Evolutionary conservation across 2,888 invertebrate species (phyloP).

Genomic region (Pseudococcus viburni): DNA sequence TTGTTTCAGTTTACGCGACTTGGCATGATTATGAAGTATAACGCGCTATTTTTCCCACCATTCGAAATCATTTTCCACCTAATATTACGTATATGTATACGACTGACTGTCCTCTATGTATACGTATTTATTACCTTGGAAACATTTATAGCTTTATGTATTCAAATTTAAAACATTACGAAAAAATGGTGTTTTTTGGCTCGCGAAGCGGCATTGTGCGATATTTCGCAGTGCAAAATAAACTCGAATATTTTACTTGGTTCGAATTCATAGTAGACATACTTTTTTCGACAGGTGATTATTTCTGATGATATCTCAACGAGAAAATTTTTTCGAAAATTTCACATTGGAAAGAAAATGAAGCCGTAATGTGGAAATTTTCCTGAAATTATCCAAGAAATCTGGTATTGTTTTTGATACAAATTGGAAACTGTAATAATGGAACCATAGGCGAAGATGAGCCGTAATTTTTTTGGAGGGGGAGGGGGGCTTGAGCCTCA

Average conservation of each 20-base stretch:
- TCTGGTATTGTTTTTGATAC: not conserved
- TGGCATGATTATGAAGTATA: constrained; percentile 14
- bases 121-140: not conserved
- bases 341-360: not conserved
- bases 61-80: constrained; percentile 13
- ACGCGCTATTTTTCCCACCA: not conserved
- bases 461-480: too few relatives aligned
- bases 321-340: not conserved
- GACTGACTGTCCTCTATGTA: not conserved
- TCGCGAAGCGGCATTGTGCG: too few relatives aligned
- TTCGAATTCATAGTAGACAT: not conserved
- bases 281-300: not conserved
- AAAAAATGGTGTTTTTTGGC: not conserved
- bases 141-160: not conserved
- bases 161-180: not conserved
- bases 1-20: constrained; percentile 4
- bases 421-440: too few relatives aligned
- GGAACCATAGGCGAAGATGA: too few relatives aligned
- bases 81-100: constrained; percentile 1
- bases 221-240: not conserved
- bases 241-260: not conserved
- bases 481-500: too few relatives aligned
- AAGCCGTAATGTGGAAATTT: not conserved
- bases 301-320: not conserved
- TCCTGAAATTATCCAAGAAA: not conserved